Evolutionary conservation across 2,888 invertebrate genomes (phyloP).

Genomic region (Apamea sordens): DNA sequence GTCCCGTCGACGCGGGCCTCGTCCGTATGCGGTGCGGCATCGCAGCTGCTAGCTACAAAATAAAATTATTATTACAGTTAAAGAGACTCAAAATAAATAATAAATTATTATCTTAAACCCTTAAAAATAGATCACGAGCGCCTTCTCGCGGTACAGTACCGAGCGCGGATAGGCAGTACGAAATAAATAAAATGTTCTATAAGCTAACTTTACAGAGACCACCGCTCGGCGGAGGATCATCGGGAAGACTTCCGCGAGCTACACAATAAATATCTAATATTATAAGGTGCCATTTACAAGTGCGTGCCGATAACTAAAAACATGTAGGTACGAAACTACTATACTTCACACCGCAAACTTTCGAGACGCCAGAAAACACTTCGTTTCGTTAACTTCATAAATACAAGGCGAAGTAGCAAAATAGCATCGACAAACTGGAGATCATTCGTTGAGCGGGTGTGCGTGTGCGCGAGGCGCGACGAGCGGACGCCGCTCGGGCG

Average conservation of each 20-base stretch:
- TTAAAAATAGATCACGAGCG: conserved; percentile 91
- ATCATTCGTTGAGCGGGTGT: conserved; percentile 90
- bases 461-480: conserved; percentile 81
- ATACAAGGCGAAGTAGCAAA: conserved; percentile 86
- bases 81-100: conserved; percentile 91
- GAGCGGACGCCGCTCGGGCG: conserved; percentile 84
- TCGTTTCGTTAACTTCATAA: conserved; percentile 83
- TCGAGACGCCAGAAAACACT: conserved; percentile 89
- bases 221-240: conserved; percentile 90
- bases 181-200: conserved; percentile 90
- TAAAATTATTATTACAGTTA: conserved; percentile 88
- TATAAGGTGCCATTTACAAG: conserved; percentile 90
- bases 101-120: conserved; percentile 90
- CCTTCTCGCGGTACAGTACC: conserved; percentile 90
- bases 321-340: conserved; percentile 81
- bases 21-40: conserved; percentile 88
- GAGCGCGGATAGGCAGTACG: conserved; percentile 89
- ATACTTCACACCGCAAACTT: conserved; percentile 89
- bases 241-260: conserved; percentile 90
- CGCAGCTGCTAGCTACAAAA: conserved; percentile 86
- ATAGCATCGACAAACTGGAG: conserved; percentile 89
- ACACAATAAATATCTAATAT: conserved; percentile 89
- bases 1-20: conserved; percentile 87
- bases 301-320: conserved; percentile 88
- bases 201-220: conserved; percentile 90